Conservation (phyloP, 2,888 invertebrate genomes). For the Pogonocherus hispidulus region DNA sequence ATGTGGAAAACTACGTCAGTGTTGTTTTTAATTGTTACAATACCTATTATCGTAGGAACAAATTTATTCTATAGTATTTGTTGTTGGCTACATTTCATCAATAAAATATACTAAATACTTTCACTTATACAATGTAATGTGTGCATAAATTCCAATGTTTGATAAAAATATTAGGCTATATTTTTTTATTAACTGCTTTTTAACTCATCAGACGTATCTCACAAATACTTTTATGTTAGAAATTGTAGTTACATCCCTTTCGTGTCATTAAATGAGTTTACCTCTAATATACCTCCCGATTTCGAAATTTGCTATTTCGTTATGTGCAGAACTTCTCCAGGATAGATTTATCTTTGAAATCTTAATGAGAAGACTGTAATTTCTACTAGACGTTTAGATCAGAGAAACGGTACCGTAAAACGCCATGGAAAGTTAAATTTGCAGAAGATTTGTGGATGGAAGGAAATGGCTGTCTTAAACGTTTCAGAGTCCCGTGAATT, state of each 20-base stretch:
- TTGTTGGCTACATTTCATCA: too few relatives aligned
- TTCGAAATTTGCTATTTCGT: background rate
- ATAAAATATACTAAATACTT: too few relatives aligned
- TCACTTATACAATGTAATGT: too few relatives aligned
- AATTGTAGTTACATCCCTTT: background rate
- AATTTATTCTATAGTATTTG: too few relatives aligned
- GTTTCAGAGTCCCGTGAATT: conserved; percentile 58
- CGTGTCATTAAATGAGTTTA: background rate
- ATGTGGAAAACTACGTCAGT: too few relatives aligned
- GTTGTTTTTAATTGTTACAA: too few relatives aligned
- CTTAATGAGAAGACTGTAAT: background rate
- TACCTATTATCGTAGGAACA: too few relatives aligned
- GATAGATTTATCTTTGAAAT: background rate
- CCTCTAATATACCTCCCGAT: background rate
- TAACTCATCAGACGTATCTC: too few relatives aligned
- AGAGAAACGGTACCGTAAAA: conserved; percentile 22
- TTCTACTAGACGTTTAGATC: background rate
- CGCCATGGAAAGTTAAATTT: conserved; percentile 48
- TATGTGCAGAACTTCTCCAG: background rate
- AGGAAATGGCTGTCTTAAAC: conserved; percentile 58
- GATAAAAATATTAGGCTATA: too few relatives aligned
- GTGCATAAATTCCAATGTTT: too few relatives aligned
- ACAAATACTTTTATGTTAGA: too few relatives aligned
- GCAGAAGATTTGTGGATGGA: conserved; percentile 55
- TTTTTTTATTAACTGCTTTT: too few relatives aligned